Percentiles rank a stretch among this genome's conserved stretches.
These are phyloP conservation scores for Mya arenaria DNA, from an alignment of 1,140 invertebrate species.

Conservation along the genomic window DNA sequence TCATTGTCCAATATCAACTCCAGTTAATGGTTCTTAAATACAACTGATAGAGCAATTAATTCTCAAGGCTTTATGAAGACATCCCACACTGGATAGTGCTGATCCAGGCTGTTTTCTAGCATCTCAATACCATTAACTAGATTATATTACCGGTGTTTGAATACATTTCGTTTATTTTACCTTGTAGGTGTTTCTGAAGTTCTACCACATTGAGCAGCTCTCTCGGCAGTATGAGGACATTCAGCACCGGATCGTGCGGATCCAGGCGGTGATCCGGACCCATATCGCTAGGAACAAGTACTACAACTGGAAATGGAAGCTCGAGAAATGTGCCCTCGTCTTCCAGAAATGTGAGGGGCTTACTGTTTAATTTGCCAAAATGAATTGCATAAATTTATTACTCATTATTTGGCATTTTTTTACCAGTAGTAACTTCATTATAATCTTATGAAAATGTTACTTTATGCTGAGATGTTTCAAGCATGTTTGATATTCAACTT, in stretches of 20 bases:
- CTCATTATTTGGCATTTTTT: background rate
- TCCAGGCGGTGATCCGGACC: slow-evolving; percentile 87
- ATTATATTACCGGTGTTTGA: no score
- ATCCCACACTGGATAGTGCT: slow-evolving; percentile 87
- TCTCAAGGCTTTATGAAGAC: slow-evolving; percentile 90
- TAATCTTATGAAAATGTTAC: background rate
- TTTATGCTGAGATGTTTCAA: no score
- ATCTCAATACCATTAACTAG: no score
- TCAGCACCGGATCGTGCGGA: slow-evolving; percentile 86
- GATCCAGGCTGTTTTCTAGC: slow-evolving; percentile 88
- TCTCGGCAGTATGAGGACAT: slow-evolving; percentile 90
- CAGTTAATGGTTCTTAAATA: no score
- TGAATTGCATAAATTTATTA: background rate
- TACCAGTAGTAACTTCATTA: background rate
- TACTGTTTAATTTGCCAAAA: background rate
- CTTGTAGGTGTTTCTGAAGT: slow-evolving; percentile 89
- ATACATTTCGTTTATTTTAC: no score
- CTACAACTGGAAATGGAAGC: slow-evolving; percentile 81
- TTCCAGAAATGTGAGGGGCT: slow-evolving; percentile 52
- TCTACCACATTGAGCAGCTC: slow-evolving; percentile 92
- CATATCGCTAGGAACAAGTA: slow-evolving; percentile 85
- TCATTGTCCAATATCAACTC: no score
- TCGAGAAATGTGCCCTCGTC: slow-evolving; percentile 79
- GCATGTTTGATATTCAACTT: no score
- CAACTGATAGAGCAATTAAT: no score